phyloP scores from a whole-genome alignment of 2,888 invertebrate species.

The Agrotis exclamationis region DNA sequence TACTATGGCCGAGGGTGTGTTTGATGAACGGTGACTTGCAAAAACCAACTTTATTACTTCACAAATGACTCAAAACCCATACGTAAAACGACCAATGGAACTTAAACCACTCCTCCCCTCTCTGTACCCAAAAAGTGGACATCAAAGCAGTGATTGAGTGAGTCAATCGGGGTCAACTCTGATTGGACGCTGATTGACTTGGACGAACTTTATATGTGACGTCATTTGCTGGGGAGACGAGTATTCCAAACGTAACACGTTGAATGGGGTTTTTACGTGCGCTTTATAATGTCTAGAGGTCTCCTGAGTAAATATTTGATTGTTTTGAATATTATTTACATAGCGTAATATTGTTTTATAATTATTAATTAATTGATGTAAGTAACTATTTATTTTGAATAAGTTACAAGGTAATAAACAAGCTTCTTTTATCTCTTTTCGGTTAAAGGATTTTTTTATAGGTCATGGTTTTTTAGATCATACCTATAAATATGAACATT shows the following conservation, averaged over 20 bases:
- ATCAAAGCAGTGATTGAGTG: slow-evolving; percentile 11
- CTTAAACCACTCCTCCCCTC: slow-evolving; percentile 18
- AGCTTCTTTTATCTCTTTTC: no score
- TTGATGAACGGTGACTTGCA: slow-evolving; percentile 58
- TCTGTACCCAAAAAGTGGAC: neutral
- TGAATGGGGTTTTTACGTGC: slow-evolving; percentile 72
- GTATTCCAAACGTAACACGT: slow-evolving; percentile 52
- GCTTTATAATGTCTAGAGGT: slow-evolving; percentile 62
- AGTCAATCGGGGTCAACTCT: slow-evolving; percentile 51
- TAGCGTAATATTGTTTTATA: no score
- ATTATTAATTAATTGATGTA: no score
- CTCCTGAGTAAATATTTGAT: slow-evolving; percentile 9
- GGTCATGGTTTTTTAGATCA: no score
- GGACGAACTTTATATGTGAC: slow-evolving; percentile 57
- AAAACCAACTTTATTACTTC: slow-evolving; percentile 51
- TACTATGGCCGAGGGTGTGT: slow-evolving; percentile 65
- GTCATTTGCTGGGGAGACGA: slow-evolving; percentile 59
- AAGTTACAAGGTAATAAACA: no score
- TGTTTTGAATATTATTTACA: neutral
- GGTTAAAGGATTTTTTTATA: no score
- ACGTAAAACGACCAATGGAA: slow-evolving; percentile 3
- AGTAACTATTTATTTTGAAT: no score
- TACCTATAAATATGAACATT: no score
- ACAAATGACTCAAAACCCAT: slow-evolving; percentile 46
- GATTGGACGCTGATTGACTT: slow-evolving; percentile 49